phyloP scores from a whole-genome alignment of 2,888 invertebrate genomes.

The Leptinotarsa haldemani region DNA sequence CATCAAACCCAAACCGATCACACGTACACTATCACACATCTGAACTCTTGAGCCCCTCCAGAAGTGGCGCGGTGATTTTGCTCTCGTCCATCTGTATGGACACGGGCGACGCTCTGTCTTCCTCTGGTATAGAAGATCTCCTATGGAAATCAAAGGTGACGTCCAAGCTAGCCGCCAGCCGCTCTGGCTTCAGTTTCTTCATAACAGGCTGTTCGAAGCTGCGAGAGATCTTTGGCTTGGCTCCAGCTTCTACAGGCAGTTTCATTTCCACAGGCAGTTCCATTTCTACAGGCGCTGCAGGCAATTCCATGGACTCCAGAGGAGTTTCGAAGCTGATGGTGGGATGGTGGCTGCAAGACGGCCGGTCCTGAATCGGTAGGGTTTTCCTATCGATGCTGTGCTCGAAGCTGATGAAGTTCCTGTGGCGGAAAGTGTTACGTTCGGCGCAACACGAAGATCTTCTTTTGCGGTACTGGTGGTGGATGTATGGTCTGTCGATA shows the following conservation, averaged over 20 bases:
- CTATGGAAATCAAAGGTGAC: constrained; percentile 55
- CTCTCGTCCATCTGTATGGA: constrained; percentile 61
- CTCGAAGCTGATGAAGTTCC: constrained; percentile 64
- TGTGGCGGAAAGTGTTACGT: constrained; percentile 53
- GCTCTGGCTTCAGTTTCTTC: constrained; percentile 54
- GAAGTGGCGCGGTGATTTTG: constrained; percentile 61
- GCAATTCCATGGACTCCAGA: constrained; percentile 48
- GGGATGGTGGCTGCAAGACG: constrained; percentile 56
- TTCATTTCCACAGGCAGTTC: constrained; percentile 6
- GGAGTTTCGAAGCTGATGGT: constrained; percentile 59
- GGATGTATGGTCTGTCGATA: constrained; percentile 50
- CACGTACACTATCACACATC: constrained; percentile 59
- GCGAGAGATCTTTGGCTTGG: constrained; percentile 57
- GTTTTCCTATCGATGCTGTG: constrained; percentile 50
- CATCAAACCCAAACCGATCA: neutral
- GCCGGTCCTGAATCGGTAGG: constrained; percentile 38
- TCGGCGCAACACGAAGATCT: constrained; percentile 63
- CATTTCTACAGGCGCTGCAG: constrained; percentile 27
- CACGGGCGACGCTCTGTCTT: constrained; percentile 51
- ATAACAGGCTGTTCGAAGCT: constrained; percentile 63
- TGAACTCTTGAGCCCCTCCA: constrained; percentile 63
- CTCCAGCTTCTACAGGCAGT: constrained; percentile 31
- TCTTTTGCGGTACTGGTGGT: constrained; percentile 50
- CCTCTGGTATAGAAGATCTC: constrained; percentile 54
- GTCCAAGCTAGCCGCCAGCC: constrained; percentile 62